Percentiles rank a stretch among this genome's conserved stretches.
phyloP scores from a whole-genome alignment of 2,797 vertebrate genomes.

The Clarias fuscus region DNA sequence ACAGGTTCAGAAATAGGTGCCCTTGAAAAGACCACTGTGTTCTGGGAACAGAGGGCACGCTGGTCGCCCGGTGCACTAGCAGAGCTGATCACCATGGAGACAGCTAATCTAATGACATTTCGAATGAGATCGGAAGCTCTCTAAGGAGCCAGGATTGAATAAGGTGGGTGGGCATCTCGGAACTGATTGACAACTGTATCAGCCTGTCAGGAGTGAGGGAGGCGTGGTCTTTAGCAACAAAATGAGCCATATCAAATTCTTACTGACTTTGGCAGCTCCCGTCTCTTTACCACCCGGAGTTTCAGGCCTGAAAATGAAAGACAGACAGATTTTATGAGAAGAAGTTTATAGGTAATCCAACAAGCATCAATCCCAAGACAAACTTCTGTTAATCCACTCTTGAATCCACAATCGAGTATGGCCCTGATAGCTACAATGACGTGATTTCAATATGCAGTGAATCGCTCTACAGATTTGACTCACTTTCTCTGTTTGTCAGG shows the following conservation, averaged over 20 bases:
- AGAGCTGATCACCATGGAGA: conserved; percentile 47
- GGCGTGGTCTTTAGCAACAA: conserved; percentile 86
- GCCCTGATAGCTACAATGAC: neutral
- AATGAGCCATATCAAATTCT: conserved; percentile 92
- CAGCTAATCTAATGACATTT: conserved; percentile 54
- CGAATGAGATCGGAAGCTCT: conserved; percentile 54
- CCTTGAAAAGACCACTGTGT: conserved; percentile 39
- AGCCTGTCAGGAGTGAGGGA: conserved; percentile 83
- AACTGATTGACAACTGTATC: conserved; percentile 76
- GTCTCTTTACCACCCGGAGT: conserved; percentile 95
- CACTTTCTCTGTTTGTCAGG: conserved; percentile 96
- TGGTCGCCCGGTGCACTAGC: conserved; percentile 31
- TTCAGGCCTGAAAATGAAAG: conserved; percentile 77
- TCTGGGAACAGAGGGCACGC: conserved; percentile 48
- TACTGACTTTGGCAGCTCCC: conserved; percentile 99
- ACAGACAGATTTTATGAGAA: neutral
- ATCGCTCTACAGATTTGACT: conserved; percentile 48
- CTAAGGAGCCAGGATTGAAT: conserved; percentile 37
- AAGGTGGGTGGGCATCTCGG: conserved; percentile 61
- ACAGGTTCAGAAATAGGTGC: conserved; percentile 42
- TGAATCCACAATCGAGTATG: too few species aligned
- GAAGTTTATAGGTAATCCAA: neutral
- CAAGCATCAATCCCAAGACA: neutral
- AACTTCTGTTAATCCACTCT: neutral
- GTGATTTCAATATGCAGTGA: neutral